Percentiles rank a stretch among this genome's conserved stretches.
phyloP scores from a whole-genome alignment of 2,797 vertebrate genomes.

The Melanotaenia nigrans region DNA sequence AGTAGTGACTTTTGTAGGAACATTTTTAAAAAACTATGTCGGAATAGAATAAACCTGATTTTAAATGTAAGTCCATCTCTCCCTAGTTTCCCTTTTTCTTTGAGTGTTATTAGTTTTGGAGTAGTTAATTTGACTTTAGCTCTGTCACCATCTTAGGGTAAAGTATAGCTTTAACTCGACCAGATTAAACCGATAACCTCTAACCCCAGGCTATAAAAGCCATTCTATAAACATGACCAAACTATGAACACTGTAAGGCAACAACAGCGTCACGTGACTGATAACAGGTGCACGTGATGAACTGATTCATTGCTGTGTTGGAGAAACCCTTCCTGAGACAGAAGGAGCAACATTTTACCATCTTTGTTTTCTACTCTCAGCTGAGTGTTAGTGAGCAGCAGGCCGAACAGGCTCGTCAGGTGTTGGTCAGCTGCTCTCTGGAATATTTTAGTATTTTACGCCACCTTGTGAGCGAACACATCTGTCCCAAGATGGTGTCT shows the following conservation, averaged over 20 bases:
- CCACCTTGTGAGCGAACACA: conserved; percentile 58
- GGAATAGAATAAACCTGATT: conserved; percentile 91
- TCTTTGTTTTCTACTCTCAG: background rate
- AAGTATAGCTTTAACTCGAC: too few relatives aligned
- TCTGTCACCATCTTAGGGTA: too few relatives aligned
- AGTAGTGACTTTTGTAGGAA: conserved; percentile 90
- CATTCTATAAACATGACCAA: conserved; percentile 64
- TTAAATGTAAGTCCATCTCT: conserved; percentile 63
- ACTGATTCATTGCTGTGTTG: background rate
- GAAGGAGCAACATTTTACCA: background rate
- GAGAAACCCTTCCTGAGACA: background rate
- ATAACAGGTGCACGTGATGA: conserved; percentile 12
- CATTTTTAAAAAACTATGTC: conserved; percentile 90
- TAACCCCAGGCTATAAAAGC: background rate
- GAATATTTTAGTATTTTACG: conserved; percentile 42
- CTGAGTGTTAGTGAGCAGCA: background rate
- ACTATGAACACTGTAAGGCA: conserved; percentile 1
- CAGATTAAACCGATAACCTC: background rate
- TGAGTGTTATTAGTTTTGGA: too few relatives aligned
- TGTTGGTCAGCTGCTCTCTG: background rate
- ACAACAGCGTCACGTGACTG: conserved; percentile 41
- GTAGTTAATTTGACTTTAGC: too few relatives aligned
- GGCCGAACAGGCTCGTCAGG: background rate
- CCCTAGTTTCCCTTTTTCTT: background rate
- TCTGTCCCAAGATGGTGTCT: conserved; percentile 80